Evolutionary conservation across 2,113 vertebrate species (phyloP).

Genomic region (Prietella phreatophila): DNA sequence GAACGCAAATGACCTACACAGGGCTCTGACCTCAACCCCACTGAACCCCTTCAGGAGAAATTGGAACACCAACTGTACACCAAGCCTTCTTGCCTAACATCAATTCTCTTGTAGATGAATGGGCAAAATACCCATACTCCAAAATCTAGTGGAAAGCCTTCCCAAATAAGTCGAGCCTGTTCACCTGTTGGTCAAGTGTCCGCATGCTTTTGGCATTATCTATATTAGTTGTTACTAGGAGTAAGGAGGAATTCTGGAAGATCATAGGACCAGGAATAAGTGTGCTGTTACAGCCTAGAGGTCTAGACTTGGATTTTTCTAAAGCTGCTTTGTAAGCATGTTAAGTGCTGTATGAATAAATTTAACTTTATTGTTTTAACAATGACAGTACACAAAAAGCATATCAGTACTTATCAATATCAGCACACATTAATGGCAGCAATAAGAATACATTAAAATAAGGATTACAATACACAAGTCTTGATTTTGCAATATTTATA

Average conservation of each 20-base stretch:
- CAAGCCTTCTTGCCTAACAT: no score
- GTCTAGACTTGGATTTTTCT: neutral
- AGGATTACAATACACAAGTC: neutral
- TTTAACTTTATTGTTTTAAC: neutral
- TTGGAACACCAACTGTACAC: no score
- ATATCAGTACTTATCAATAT: neutral
- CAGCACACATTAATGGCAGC: neutral
- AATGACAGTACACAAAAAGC: neutral
- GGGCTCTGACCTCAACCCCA: neutral
- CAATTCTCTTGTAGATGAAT: no score
- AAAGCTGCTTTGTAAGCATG: neutral
- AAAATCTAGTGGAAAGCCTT: neutral
- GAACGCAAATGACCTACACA: neutral
- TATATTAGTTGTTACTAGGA: neutral
- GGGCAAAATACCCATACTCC: neutral
- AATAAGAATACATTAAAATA: neutral
- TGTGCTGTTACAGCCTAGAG: neutral
- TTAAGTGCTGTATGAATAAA: neutral
- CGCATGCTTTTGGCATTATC: neutral
- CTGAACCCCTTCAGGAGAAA: neutral
- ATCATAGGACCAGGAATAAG: neutral
- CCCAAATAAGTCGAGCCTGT: neutral
- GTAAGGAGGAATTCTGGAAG: neutral
- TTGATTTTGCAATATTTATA: neutral
- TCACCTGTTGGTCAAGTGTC: neutral